Base-by-base conservation (phyloP, 2,113 vertebrate species). In the Scopus umbretta region DNA sequence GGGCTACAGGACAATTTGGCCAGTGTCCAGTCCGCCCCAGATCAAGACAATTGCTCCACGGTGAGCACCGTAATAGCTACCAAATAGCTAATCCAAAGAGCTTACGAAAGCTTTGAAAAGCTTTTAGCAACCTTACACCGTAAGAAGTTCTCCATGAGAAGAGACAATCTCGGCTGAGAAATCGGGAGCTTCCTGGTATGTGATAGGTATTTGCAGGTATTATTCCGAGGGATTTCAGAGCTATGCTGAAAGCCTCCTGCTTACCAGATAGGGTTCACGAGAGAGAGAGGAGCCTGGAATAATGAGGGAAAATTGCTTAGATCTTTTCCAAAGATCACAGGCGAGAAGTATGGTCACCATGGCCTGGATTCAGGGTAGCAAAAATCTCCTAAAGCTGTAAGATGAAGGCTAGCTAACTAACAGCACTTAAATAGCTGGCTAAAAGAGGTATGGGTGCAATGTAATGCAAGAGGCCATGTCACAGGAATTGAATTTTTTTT, bases 391-490 rank as follows among this genome's bases (percentile, higher is more conserved):
- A 23, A 43, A 56, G 80, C 59, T 70, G 23, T 7, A 22, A 53
- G 29, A 66, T 5, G 73, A 21, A 91, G 62, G 5, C 8, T 32
- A 59, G 53, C 29, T 80, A 70, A 87, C 59, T 52, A 88, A 32
- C 53, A 75, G 61, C 32, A 1, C n/a, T 62, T 52, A 55, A 45
- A 45, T 10, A 62, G 16, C 40, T 21, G 56, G 5, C 50, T 67
- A 21, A n/a, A 20, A 73, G 56, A 74, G 40, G 3, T 4, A 29
- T 0, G 22, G 55, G 29, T 23, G 63, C 40, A 49, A 50, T 1
- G 15, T 5, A 13, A 55, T 32, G 18, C 16, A 19, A 17, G n/a
- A 76, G 55, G 2, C 22, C 45, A 6, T 0, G 2, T 4, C 12
- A 7, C 13, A 68, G 65, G 5, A 62, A 62, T 3, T 1, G 34